Conservation (phyloP, 2,113 vertebrate genomes). For the Sapayoa aenigma region DNA sequence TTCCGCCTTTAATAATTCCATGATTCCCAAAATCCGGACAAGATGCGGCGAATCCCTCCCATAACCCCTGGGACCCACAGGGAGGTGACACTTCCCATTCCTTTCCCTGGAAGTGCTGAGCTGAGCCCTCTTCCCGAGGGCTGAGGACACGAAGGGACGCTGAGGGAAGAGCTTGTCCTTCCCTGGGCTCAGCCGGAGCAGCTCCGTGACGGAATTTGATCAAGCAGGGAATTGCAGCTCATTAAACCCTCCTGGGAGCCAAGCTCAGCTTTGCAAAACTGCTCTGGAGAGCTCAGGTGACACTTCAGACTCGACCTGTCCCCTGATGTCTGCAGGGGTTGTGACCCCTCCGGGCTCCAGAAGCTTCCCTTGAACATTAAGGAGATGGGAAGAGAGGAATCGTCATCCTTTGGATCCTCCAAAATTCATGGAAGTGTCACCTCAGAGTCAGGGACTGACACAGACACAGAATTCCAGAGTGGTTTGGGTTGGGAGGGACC, state of each 20-base stretch:
- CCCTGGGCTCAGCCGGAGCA: background rate
- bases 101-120: background rate
- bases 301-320: background rate
- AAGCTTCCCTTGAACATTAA: background rate
- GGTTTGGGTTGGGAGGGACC: background rate
- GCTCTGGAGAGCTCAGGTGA: background rate
- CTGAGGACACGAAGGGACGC: background rate
- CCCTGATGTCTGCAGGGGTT: background rate
- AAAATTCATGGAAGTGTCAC: background rate
- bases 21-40: rapidly evolving
- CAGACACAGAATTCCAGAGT: too few relatives aligned
- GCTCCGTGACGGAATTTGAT: background rate
- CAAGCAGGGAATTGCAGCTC: background rate
- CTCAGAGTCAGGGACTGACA: background rate
- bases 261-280: background rate
- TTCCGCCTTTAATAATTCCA: rapidly evolving
- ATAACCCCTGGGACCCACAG: background rate
- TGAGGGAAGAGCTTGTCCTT: background rate
- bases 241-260: background rate
- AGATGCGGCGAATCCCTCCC: background rate
- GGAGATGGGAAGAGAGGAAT: background rate
- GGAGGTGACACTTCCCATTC: background rate
- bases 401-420: background rate
- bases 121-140: background rate
- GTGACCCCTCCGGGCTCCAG: background rate